Base-by-base conservation (phyloP, 2,113 vertebrate species). In the Trochalopteron elliotii region DNA sequence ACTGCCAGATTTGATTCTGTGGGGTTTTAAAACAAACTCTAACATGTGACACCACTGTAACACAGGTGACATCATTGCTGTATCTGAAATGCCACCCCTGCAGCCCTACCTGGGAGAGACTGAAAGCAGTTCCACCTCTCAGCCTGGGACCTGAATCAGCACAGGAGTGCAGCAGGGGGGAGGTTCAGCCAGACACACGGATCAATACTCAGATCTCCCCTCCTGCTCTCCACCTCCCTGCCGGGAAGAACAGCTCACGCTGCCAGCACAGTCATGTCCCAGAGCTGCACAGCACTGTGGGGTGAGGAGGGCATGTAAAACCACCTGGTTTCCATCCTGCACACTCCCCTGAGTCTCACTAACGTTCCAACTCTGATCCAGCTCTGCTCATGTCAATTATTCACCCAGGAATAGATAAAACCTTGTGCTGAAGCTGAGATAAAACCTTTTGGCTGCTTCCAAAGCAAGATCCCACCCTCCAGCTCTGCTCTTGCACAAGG, bases 221-320 rank as follows among this genome's bases (percentile, higher is more conserved):
- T 74, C 68, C n/a, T 19, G 31, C 23, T 59, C 49, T 76, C 61
- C 30, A 2, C 31, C 5, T 1, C 55, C 56, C n/a, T 61, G 37
- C 79, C 0, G 0, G 86, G 44, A 90, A 68, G 20, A 59, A 57
- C 44, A 18, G 33, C 82, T 49, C 44, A 7, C 0, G 0, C 64
- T 87, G 59, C 50, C 55, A 42, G 77, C 1, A 45, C 39, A 79
- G 64, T 5, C 72, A 39, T 0, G 0, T 23, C 55, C 74, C 89
- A 75, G 50, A 53, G 67, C 70, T 10, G 13, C 60, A 15, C 28
- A 47, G 74, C 60, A 15, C 3, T 0, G 28, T 6, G 40, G n/a
- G n/a, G 3, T 13, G 49, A 71, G 80, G 6, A 1, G 50, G 33
- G 40, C 45, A n/a, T 0, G 0, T 9, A 24, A 71, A 57, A 11